phyloP scores from a whole-genome alignment of 1,140 invertebrate genomes.

The Drosophila mojavensis region DNA sequence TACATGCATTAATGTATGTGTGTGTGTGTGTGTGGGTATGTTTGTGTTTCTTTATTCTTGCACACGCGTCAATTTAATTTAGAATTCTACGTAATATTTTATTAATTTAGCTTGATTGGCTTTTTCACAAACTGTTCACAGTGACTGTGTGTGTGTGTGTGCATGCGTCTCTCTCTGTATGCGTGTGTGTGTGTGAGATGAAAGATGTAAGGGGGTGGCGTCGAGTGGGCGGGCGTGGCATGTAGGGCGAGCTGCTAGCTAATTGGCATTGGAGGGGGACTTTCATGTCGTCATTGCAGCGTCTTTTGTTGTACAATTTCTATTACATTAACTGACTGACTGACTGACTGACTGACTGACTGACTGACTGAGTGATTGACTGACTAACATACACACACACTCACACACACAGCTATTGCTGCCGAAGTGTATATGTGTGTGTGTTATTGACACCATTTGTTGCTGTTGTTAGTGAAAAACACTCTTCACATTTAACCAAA shows the following conservation, averaged over 20 bases:
- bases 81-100: conserved; percentile 80
- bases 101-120: conserved; percentile 82
- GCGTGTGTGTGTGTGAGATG: conserved; percentile 9
- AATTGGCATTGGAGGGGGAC: conserved; percentile 70
- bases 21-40: too few relatives aligned
- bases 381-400: not conserved
- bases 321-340: conserved; percentile 71
- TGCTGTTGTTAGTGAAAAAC: conserved; percentile 17
- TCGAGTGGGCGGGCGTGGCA: not conserved
- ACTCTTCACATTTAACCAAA: too few relatives aligned
- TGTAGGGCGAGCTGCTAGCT: conserved; percentile 34
- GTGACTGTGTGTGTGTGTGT: conserved; percentile 6
- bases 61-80: conserved; percentile 80
- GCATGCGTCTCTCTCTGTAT: conserved; percentile 3
- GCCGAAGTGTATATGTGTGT: not conserved
- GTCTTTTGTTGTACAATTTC: conserved; percentile 79
- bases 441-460: conserved; percentile 75
- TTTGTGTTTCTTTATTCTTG: conserved; percentile 46
- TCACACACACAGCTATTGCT: conserved; percentile 7
- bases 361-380: conserved; percentile 33
- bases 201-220: not conserved
- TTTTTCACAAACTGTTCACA: conserved; percentile 73
- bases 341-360: conserved; percentile 28
- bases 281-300: conserved; percentile 77
- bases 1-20: too few relatives aligned